Conservation (phyloP, 64 coral and sea anemone genomes). For the Stylophora pistillata region DNA sequence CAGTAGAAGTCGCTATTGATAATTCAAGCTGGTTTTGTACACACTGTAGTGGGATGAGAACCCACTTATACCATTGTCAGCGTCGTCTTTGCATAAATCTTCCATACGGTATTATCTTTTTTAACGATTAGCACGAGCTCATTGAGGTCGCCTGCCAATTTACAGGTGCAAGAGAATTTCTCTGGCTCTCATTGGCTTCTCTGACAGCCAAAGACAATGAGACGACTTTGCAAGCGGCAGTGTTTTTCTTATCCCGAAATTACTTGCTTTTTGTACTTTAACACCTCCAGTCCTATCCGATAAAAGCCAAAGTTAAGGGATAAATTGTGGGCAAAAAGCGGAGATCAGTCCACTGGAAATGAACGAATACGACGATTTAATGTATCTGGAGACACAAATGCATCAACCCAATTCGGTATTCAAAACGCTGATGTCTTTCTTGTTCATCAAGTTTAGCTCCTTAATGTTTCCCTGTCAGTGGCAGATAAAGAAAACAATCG, state of each 20-base stretch:
- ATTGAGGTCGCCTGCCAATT: not conserved
- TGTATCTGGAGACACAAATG: too few relatives aligned
- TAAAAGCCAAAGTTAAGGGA: not conserved
- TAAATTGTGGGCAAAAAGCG: not conserved
- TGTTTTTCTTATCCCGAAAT: not conserved
- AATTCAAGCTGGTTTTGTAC: not conserved
- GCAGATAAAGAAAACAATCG: not conserved
- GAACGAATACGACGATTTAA: not conserved
- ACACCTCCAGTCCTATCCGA: not conserved
- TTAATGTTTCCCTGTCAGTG: not conserved
- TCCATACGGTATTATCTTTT: not conserved
- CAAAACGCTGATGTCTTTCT: not conserved
- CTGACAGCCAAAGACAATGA: not conserved
- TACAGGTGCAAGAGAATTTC: not conserved
- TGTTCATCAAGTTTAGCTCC: not conserved
- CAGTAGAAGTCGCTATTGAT: not conserved
- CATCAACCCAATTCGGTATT: too few relatives aligned
- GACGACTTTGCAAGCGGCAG: not conserved
- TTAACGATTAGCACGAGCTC: not conserved
- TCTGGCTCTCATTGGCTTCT: not conserved
- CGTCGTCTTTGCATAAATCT: not conserved
- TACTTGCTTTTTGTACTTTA: not conserved
- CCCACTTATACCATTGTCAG: not conserved
- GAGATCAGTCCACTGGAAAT: not conserved
- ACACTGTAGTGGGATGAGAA: not conserved